phyloP scores from a whole-genome alignment of 2,888 invertebrate species.

The Pristionchus arcanus region DNA sequence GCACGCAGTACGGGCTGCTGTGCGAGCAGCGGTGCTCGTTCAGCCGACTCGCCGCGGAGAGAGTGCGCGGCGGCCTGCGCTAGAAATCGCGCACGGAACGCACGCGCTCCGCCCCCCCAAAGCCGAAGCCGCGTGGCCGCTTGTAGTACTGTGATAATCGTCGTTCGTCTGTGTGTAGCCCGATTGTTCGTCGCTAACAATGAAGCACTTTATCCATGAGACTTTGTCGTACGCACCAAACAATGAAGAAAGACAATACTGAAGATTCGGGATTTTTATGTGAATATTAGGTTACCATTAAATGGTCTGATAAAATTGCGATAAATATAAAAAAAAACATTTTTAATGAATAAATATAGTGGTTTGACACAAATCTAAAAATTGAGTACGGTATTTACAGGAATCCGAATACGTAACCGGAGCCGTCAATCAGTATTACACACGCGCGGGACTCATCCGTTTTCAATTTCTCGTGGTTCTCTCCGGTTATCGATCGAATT shows the following conservation, averaged over 20 bases:
- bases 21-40: constrained; percentile 49
- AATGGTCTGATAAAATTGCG: too few relatives aligned
- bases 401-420: neutral
- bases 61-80: constrained; percentile 47
- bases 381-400: too few relatives aligned
- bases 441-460: neutral
- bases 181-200: constrained; percentile 30
- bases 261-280: too few relatives aligned
- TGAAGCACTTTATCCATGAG: constrained; percentile 16
- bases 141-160: constrained; percentile 23
- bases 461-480: neutral
- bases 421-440: neutral
- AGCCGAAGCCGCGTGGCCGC: neutral
- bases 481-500: neutral
- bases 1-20: constrained; percentile 38
- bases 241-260: neutral
- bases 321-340: too few relatives aligned
- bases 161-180: constrained; percentile 2
- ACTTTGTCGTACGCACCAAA: neutral
- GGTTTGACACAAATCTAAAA: too few relatives aligned
- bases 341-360: too few relatives aligned
- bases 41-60: constrained; percentile 29
- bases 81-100: neutral
- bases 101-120: constrained; percentile 4
- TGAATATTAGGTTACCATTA: too few relatives aligned